Conservation (phyloP, 64 coral and sea anemone species). For the Hydrozoanthus tunicans region DNA sequence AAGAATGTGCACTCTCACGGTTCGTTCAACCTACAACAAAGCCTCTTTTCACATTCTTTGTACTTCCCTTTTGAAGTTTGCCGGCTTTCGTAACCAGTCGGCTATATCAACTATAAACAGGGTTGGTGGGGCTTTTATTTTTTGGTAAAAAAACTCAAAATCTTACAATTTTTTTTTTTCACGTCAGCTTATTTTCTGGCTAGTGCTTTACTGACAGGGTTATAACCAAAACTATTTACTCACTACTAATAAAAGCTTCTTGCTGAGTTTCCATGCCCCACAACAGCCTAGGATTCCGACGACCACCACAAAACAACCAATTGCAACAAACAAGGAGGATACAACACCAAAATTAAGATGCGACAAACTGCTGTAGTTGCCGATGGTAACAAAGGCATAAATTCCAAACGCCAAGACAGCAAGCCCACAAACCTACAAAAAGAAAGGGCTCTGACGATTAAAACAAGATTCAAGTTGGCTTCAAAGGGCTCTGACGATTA, state of each 20-base stretch:
- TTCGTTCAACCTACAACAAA: too few species aligned
- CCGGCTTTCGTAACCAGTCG: too few species aligned
- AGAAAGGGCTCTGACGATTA: neutral
- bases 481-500: neutral
- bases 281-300: constrained; percentile 14
- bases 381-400: constrained; percentile 12
- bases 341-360: constrained; percentile 41
- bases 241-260: neutral
- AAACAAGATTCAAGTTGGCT: neutral
- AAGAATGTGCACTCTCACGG: too few species aligned
- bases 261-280: constrained; percentile 10
- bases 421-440: constrained; percentile 23
- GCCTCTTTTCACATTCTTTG: too few species aligned
- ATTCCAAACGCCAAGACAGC: constrained; percentile 11
- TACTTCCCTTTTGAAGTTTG: too few species aligned
- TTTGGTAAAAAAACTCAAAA: neutral
- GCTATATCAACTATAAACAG: too few species aligned
- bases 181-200: too few species aligned
- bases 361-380: constrained; percentile 36
- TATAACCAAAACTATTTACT: neutral
- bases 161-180: neutral
- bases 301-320: constrained; percentile 37
- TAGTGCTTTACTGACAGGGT: too few species aligned
- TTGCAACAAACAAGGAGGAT: constrained; percentile 18
- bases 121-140: too few species aligned